These are phyloP conservation scores for Lochmaea capreae DNA, from an alignment of 2,888 invertebrate species.

Conservation along the genomic window DNA sequence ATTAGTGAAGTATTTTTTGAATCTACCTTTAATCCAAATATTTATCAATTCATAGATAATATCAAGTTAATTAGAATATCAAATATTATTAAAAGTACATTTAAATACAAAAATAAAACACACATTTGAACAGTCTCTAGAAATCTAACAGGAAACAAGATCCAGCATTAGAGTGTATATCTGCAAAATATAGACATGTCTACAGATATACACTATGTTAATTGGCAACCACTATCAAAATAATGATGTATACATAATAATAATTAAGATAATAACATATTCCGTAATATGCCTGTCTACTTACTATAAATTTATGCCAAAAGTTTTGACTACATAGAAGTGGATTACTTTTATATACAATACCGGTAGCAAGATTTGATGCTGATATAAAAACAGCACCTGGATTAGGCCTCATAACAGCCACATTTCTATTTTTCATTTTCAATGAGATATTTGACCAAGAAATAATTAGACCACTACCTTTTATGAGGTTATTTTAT, in stretches of 20 bases:
- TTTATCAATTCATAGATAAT: too few species aligned
- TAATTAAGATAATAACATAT: not conserved
- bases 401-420: slow-evolving; percentile 20
- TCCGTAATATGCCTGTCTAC: slow-evolving; percentile 16
- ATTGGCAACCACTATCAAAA: not conserved
- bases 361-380: slow-evolving; percentile 45
- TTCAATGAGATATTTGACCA: not conserved
- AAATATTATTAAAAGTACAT: too few species aligned
- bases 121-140: too few species aligned
- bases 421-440: not conserved
- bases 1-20: too few species aligned
- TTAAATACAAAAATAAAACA: too few species aligned
- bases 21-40: too few species aligned
- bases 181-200: too few species aligned
- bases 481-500: too few species aligned
- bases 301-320: slow-evolving; percentile 58
- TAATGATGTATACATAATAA: not conserved
- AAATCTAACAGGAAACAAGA: too few species aligned
- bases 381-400: slow-evolving; percentile 43
- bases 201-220: too few species aligned
- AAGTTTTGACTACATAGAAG: slow-evolving; percentile 48
- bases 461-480: not conserved
- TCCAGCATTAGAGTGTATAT: too few species aligned
- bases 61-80: too few species aligned
- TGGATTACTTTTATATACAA: slow-evolving; percentile 48